phyloP scores from a whole-genome alignment of 2,888 invertebrate genomes.

The Apoderus coryli region DNA sequence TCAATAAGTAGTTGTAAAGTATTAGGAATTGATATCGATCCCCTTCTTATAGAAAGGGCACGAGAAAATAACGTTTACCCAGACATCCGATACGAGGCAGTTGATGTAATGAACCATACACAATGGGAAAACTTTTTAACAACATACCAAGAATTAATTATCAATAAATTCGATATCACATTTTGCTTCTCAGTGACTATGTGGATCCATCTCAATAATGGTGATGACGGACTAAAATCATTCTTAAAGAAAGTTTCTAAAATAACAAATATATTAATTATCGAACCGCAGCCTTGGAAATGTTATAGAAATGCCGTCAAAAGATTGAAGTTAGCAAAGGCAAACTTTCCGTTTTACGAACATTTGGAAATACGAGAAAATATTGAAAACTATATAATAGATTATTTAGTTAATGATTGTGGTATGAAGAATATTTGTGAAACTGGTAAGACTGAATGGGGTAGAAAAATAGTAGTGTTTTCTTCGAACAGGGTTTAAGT shows the following conservation, averaged over 20 bases:
- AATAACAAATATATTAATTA: conserved; percentile 42
- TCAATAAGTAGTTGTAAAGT: conserved; percentile 33
- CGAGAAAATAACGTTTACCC: conserved; percentile 34
- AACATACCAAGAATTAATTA: conserved; percentile 31
- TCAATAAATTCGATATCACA: conserved; percentile 44
- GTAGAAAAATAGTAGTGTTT: conserved; percentile 52
- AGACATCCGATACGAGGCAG: conserved; percentile 40
- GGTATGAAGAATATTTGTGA: conserved; percentile 40
- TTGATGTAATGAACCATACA: conserved; percentile 42
- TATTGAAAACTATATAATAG: conserved; percentile 46
- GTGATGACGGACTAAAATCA: conserved; percentile 51
- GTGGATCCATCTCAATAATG: conserved; percentile 82
- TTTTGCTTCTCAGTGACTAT: conserved; percentile 77
- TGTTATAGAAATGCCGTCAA: conserved; percentile 66
- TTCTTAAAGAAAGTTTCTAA: conserved; percentile 46
- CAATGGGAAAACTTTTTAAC: conserved; percentile 30
- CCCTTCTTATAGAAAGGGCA: conserved; percentile 52
- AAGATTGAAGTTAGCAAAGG: conserved; percentile 46
- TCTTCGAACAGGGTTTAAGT: too few relatives aligned
- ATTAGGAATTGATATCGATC: conserved; percentile 65
- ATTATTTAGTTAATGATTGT: conserved; percentile 34
- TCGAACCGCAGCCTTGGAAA: conserved; percentile 79
- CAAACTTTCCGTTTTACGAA: conserved; percentile 44
- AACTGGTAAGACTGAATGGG: conserved; percentile 50
- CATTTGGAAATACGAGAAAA: conserved; percentile 44